Evolutionary conservation across 2,797 vertebrate species (phyloP), one percentile per base, ranked within the genome.

Genomic region (Mormyrops attenuatus): DNA sequence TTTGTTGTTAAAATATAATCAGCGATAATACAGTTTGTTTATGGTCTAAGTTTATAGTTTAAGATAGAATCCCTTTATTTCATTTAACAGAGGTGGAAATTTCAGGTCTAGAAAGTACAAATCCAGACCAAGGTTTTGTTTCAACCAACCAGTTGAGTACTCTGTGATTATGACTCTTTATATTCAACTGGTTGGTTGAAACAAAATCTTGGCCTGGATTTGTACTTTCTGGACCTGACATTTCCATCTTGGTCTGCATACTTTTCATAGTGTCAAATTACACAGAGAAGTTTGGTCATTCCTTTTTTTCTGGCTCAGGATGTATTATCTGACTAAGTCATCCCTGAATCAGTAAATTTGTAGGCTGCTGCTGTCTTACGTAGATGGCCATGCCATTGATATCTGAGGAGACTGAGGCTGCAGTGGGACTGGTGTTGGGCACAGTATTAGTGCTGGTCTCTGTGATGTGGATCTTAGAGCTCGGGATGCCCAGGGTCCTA

Each of bases 361-460:
- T 73, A 66, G 20, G 38, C 73, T 26, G 60, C 49, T 44, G 53
- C 11, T 88, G 88, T 86, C 95, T 47, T 96, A 97, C 97, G 0
- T 94, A 94, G 90, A 97, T 90, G 0, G 98, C 98, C 92, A 98
- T 98, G 69, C 98, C 98, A 0, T 99, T 98, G 91, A 99, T 94
- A 93, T 99, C 98, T 0, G 97, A 94, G 0, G 98, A 98, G 89
- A 95, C 97, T 0, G 98, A 99, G 26, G 98, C 98, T 0, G 98
- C 98, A 0, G 98, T 99, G 0, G 98, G 95, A 84, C 98, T 98
- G 7, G 97, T 94, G 88, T 99, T 99, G 63, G 98, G 97, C 3
- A 99, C 98, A 0, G 97, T 98, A 91, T 95, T 97, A 34, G 98
- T 99, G 94, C 97, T 98, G 0, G 98, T 99, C 95, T 99, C 98